Base-by-base conservation (phyloP, 2,888 invertebrate genomes). In the Meloe dianella region DNA sequence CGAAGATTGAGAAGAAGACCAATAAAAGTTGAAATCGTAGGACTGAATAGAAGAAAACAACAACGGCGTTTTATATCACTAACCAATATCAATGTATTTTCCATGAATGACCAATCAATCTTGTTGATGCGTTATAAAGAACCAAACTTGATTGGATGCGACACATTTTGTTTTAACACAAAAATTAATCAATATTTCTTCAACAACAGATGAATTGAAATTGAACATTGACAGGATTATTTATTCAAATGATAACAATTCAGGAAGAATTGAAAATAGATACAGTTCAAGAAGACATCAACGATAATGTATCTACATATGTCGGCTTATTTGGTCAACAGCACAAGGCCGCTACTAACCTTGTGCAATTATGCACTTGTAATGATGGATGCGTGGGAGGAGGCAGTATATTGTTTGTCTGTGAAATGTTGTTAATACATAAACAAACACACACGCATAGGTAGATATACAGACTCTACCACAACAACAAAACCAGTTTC, bases 331-430 rank as follows among this genome's bases (percentile, higher is more conserved):
- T 71, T 68, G 66, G 68, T 71, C 67, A 68, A 67, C 65, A 64
- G 69, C 58, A 41, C 71, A 69, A 71, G 71, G 71, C 57, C 69
- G 71, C 56, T 54, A 22, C 63, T 63, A 68, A 65, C 68, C 70
- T 70, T 68, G 70, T 67, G 65, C 69, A 69, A 69, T 71, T 71
- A 65, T 69, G 71, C 71, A 71, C 66, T 71, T 69, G 71, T 67
- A 63, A 64, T 69, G 65, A 62, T 64, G 61, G 41, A 30, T 61
- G 62, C 64, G 70, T 70, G 60, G 70, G 69, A 65, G 71, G 67
- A 65, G 71, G 67, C 67, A 56, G 51, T 10, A 62, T 61, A 66
- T 69, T 65, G 71, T 67, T 60, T 63, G 68, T 62, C 62, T 62
- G 47, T 63, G 51, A 51, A 51, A 51, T 24, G 51, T 22, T 51